Base-by-base conservation (phyloP, 2,888 invertebrate genomes). In the Philhelius pedissequus region DNA sequence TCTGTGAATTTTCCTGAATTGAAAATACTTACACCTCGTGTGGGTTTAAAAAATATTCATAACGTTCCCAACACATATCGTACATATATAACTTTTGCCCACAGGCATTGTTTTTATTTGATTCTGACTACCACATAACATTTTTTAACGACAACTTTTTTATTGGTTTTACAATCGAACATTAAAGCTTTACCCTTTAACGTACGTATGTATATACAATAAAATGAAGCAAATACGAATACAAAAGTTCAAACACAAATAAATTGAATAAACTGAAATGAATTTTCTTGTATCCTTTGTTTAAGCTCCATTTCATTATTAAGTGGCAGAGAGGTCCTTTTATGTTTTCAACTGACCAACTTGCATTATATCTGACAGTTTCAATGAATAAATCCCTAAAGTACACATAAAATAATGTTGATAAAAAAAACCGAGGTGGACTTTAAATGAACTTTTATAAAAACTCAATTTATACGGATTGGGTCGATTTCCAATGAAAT, bases 191-290 rank as follows among this genome's bases (percentile, higher is more conserved):
- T n/a, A n/a, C n/a, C n/a, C n/a, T n/a, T n/a, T n/a, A n/a, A n/a
- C n/a, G n/a, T n/a, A n/a, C n/a, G n/a, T n/a, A n/a, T n/a, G 4
- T 0, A 6, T 1, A 6, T n/a, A 15, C 3, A 15, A 15, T 1
- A 40, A 40, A 15, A 40, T 6, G 2, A 43, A 43, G 9, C 0
- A 43, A 40, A n/a, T n/a, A n/a, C n/a, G n/a, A n/a, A n/a, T n/a
- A n/a, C n/a, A n/a, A 6, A 18, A 3, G 18, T 45, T 15, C 2
- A 40, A 15, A 45, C 20, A 45, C 20, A 68, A 68, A 66, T 50
- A 75, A 75, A 68, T 58, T 75, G 58, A 75, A 68, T 75, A 58
- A 75, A 75, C 58, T 68, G 58, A 75, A 75, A 75, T 68, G 68
- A 75, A 58, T 75, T 68, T 68, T 50, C 68, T 18, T 30, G 7